Conservation (phyloP, 2,888 invertebrate genomes). For the Callinectes sapidus region DNA sequence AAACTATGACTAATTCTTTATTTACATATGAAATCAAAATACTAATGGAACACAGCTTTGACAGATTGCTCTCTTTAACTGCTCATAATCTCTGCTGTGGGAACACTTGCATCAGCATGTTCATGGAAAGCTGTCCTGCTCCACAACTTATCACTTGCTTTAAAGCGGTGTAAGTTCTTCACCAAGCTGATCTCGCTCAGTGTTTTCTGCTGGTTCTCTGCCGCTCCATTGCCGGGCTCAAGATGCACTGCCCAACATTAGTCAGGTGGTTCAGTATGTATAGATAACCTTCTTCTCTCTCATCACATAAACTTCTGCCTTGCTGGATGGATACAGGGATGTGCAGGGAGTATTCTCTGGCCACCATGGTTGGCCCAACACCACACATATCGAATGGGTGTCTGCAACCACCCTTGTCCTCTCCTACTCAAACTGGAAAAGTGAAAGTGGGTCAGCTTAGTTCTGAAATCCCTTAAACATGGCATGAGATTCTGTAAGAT, state of each 20-base stretch:
- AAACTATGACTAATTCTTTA: background rate
- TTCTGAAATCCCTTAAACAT: background rate
- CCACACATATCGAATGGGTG: conserved; percentile 27
- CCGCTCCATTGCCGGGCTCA: background rate
- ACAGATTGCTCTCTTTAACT: background rate
- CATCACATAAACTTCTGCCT: background rate
- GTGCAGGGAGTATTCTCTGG: background rate
- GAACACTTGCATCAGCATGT: background rate
- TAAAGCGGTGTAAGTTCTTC: background rate
- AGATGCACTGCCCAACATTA: background rate
- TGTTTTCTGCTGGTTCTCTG: background rate
- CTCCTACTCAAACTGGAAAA: background rate
- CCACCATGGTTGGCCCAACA: background rate
- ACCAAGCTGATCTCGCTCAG: background rate
- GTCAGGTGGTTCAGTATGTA: background rate
- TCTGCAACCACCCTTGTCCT: background rate
- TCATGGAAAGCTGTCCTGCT: background rate
- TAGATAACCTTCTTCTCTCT: background rate
- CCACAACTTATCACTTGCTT: background rate
- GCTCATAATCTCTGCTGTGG: background rate
- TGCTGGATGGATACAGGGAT: conserved; percentile 22
- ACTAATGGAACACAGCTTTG: background rate
- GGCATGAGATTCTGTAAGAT: background rate
- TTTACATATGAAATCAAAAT: background rate
- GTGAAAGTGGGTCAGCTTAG: background rate